These are phyloP conservation scores for Electrona antarctica DNA, from an alignment of 2,113 vertebrate genomes.

Conservation along the genomic window DNA sequence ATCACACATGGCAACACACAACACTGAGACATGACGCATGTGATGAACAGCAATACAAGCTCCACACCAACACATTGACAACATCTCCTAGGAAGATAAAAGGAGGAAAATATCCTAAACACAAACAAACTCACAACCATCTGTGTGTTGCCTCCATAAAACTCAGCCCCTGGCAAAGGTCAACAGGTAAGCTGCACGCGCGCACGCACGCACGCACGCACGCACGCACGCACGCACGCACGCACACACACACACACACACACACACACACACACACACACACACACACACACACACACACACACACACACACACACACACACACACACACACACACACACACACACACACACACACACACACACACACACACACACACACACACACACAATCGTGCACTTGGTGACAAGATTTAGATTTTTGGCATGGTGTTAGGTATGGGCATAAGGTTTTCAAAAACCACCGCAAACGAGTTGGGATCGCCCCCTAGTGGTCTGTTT, in stretches of 20 bases:
- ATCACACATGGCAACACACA: neutral
- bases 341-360: slow-evolving; percentile 30
- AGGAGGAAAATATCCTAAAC: slow-evolving; percentile 21
- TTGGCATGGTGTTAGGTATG: too few relatives aligned
- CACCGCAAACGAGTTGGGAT: too few relatives aligned
- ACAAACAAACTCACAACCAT: slow-evolving; percentile 62
- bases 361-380: slow-evolving; percentile 39
- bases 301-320: slow-evolving; percentile 30
- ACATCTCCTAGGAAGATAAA: slow-evolving; percentile 25
- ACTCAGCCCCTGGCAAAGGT: slow-evolving; percentile 52
- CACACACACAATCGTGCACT: neutral
- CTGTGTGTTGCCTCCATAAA: slow-evolving; percentile 61
- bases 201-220: slow-evolving; percentile 29
- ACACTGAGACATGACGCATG: neutral
- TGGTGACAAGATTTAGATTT: too few relatives aligned
- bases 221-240: slow-evolving; percentile 36
- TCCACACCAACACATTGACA: slow-evolving; percentile 14
- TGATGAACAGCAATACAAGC: slow-evolving; percentile 6
- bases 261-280: slow-evolving; percentile 35
- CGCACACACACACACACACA: slow-evolving; percentile 32
- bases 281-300: slow-evolving; percentile 30
- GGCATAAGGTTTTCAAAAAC: too few relatives aligned
- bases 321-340: slow-evolving; percentile 32
- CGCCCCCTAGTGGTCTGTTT: too few relatives aligned
- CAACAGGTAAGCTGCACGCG: slow-evolving; percentile 50